Percentiles rank a stretch among this genome's conserved stretches.
These are phyloP conservation scores for Tanypteryx hageni DNA, from an alignment of 2,888 invertebrate genomes.

Conservation along the genomic window DNA sequence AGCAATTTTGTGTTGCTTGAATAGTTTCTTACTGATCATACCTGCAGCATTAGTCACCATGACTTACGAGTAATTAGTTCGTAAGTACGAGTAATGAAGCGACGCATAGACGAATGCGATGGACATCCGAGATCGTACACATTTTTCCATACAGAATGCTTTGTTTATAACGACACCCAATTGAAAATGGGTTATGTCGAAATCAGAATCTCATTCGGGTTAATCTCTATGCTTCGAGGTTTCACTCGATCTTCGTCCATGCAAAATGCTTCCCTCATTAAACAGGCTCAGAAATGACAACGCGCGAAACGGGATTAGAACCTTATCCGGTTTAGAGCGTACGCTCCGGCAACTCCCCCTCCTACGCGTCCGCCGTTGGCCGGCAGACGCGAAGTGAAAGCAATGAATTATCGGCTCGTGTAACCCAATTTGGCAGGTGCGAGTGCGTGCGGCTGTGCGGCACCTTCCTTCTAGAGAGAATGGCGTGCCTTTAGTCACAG, in stretches of 20 bases:
- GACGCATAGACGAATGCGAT: no score
- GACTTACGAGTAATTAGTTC: no score
- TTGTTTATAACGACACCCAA: no score
- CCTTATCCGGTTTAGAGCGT: background rate
- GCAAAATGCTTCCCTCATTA: background rate
- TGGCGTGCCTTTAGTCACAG: background rate
- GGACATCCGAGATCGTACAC: no score
- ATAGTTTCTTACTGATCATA: no score
- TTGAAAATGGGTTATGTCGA: no score
- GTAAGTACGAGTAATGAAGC: no score
- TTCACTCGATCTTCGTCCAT: background rate
- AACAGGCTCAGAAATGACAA: background rate
- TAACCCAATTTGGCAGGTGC: constrained; percentile 61
- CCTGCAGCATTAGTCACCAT: no score
- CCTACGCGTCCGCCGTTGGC: background rate
- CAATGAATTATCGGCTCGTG: constrained; percentile 44
- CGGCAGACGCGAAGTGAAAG: constrained; percentile 22
- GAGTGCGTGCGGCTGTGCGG: background rate
- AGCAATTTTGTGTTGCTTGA: no score
- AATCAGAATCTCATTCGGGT: no score
- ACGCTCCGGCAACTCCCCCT: background rate
- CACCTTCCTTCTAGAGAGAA: constrained; percentile 12
- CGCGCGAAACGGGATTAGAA: background rate
- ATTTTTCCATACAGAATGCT: no score
- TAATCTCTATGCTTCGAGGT: background rate